Evolutionary conservation across 1,140 invertebrate species (phyloP).

Genomic region (Cataglyphis hispanica): DNA sequence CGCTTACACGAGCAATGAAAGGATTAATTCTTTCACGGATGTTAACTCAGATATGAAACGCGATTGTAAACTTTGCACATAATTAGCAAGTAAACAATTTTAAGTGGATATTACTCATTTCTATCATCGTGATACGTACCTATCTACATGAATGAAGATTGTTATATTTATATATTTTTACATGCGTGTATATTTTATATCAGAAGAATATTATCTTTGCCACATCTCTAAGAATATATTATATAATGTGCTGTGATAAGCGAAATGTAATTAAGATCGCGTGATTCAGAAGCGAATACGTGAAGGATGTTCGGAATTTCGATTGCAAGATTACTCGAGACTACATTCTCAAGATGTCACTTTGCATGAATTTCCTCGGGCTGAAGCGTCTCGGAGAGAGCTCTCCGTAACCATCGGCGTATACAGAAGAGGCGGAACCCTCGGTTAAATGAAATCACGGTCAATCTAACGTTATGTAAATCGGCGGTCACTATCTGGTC

Average conservation of each 20-base stretch:
- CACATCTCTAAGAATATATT: background rate
- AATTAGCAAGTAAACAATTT: constrained; percentile 29
- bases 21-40: background rate
- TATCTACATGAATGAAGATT: background rate
- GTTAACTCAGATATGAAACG: constrained; percentile 29
- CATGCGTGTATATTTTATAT: background rate
- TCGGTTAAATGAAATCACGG: constrained; percentile 84
- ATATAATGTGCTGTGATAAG: background rate
- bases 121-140: background rate
- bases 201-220: background rate
- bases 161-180: constrained; percentile 10
- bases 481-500: constrained; percentile 83
- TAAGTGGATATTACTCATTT: background rate
- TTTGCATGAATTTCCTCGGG: constrained; percentile 73
- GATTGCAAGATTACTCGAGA: constrained; percentile 53
- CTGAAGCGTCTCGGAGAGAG: constrained; percentile 30
- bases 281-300: background rate
- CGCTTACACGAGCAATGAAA: constrained; percentile 40
- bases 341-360: constrained; percentile 66
- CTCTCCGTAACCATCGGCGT: constrained; percentile 67
- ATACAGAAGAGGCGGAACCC: constrained; percentile 33
- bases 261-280: constrained; percentile 12
- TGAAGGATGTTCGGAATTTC: constrained; percentile 49
- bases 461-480: constrained; percentile 86
- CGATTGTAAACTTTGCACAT: constrained; percentile 21